Conservation (phyloP, 2,888 invertebrate genomes). For the Stenodema calcarata region DNA sequence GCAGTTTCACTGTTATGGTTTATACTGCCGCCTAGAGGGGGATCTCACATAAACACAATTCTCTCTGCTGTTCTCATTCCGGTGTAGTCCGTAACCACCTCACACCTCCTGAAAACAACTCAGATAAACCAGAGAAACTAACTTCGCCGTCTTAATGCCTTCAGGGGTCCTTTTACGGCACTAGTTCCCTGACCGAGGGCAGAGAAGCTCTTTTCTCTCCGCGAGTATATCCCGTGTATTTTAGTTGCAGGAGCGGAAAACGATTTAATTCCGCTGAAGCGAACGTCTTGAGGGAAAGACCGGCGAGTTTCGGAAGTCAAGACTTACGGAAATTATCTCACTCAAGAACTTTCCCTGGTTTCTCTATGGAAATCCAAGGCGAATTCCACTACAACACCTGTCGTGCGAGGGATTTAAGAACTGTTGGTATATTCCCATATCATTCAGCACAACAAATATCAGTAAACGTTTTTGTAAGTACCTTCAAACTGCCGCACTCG, state of each 20-base stretch:
- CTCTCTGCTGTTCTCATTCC: slow-evolving; percentile 1
- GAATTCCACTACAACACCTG: too few relatives aligned
- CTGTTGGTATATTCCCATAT: too few relatives aligned
- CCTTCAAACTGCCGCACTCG: too few relatives aligned
- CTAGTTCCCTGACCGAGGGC: not conserved
- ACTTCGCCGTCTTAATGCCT: not conserved
- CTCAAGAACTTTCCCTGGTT: not conserved
- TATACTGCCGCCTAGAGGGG: slow-evolving; percentile 21
- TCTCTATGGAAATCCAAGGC: not conserved
- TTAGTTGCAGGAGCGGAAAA: not conserved
- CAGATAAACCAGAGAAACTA: not conserved
- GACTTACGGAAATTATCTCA: not conserved
- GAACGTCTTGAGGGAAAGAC: not conserved
- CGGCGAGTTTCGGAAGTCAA: not conserved
- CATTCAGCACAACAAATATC: too few relatives aligned
- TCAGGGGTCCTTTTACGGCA: not conserved
- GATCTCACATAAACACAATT: slow-evolving; percentile 36
- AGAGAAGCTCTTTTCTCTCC: not conserved
- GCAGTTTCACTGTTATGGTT: slow-evolving; percentile 41
- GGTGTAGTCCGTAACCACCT: not conserved
- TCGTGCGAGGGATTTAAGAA: too few relatives aligned
- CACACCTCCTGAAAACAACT: not conserved
- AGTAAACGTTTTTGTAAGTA: too few relatives aligned
- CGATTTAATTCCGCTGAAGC: not conserved
- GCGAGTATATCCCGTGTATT: not conserved